Conservation (phyloP, 2,113 vertebrate genomes). For the Prolemur simus region DNA sequence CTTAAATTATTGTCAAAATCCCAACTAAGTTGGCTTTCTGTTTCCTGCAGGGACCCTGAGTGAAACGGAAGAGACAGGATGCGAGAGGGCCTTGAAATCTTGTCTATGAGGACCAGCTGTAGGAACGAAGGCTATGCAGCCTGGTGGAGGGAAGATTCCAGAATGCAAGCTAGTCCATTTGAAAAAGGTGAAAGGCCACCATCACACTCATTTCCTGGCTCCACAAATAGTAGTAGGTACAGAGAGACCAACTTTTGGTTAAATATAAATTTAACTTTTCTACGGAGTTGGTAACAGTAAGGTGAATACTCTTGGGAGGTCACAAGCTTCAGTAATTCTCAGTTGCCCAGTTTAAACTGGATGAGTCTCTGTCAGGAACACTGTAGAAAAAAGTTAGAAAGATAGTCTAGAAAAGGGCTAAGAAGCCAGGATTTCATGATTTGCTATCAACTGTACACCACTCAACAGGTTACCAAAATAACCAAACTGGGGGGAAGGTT, state of each 20-base stretch:
- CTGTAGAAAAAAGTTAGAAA: background rate
- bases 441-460: background rate
- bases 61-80: background rate
- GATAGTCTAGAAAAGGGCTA: background rate
- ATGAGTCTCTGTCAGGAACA: background rate
- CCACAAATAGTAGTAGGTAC: background rate
- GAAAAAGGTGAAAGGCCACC: background rate
- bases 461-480: background rate
- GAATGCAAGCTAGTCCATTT: background rate
- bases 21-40: background rate
- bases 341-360: background rate
- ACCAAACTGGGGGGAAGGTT: background rate
- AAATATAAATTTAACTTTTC: background rate
- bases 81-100: background rate
- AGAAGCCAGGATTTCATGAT: background rate
- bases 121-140: background rate
- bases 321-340: background rate
- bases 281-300: background rate
- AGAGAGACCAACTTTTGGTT: background rate
- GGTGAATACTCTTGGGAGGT: background rate
- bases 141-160: background rate
- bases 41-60: background rate
- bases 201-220: background rate
- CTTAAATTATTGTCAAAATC: background rate
- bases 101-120: background rate